These are phyloP conservation scores for Apoda limacodes DNA, from an alignment of 2,888 invertebrate species.

Conservation along the genomic window DNA sequence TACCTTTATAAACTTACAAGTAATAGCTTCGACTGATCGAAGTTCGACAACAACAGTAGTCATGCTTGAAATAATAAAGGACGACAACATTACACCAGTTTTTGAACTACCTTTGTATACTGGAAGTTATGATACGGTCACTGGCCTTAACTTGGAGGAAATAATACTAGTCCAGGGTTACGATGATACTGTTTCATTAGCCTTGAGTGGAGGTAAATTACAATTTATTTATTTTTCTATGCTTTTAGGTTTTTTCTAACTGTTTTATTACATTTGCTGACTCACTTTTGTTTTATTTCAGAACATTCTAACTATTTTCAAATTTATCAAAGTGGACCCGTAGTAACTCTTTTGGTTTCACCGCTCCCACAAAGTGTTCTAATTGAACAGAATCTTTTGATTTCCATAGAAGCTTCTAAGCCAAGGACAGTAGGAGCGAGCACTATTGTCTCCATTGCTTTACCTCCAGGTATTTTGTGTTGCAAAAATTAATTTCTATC, in stretches of 20 bases:
- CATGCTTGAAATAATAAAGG: slow-evolving; percentile 39
- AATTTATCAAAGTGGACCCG: slow-evolving; percentile 19
- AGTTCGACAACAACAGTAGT: slow-evolving; percentile 31
- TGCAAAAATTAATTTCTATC: too few relatives aligned
- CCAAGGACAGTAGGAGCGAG: slow-evolving; percentile 41
- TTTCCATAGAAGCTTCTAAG: slow-evolving; percentile 34
- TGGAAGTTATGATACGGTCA: slow-evolving; percentile 29
- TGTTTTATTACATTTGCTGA: too few relatives aligned
- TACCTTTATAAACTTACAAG: slow-evolving; percentile 32
- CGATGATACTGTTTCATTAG: slow-evolving; percentile 33
- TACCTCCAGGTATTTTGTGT: slow-evolving; percentile 49
- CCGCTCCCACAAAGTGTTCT: slow-evolving; percentile 32
- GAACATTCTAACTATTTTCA: slow-evolving; percentile 29
- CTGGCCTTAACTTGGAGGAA: slow-evolving; percentile 30
- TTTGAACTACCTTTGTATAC: slow-evolving; percentile 36
- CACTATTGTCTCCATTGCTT: slow-evolving; percentile 32
- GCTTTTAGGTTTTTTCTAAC: too few relatives aligned
- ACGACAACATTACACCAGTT: slow-evolving; percentile 39
- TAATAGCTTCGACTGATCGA: slow-evolving; percentile 28
- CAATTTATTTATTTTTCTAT: too few relatives aligned
- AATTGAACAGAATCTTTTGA: slow-evolving; percentile 25
- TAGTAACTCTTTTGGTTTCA: slow-evolving; percentile 23
- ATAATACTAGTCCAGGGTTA: slow-evolving; percentile 38
- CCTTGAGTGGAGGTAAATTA: slow-evolving; percentile 38
- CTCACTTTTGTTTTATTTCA: slow-evolving; percentile 16